Conservation (phyloP, 2,888 invertebrate genomes). For the Phaonia tiefii region DNA sequence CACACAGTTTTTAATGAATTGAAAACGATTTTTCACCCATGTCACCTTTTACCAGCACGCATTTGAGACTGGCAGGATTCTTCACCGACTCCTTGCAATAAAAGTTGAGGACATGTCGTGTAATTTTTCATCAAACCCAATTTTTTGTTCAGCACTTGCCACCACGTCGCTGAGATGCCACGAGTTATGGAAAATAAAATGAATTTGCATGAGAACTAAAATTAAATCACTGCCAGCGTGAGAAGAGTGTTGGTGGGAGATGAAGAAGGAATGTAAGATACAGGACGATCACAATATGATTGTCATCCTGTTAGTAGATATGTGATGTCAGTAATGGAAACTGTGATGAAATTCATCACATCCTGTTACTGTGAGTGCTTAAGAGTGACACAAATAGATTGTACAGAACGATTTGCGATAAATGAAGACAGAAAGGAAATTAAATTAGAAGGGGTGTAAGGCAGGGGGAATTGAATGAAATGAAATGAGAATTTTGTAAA, state of each 20-base stretch:
- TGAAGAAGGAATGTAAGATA: background rate
- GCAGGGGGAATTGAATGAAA: background rate
- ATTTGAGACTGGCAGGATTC: too few relatives aligned
- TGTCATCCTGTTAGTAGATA: background rate
- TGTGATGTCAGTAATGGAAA: constrained; percentile 9
- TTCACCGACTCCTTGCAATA: too few relatives aligned
- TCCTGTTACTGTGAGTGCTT: background rate
- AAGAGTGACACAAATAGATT: too few relatives aligned
- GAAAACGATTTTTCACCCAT: constrained; percentile 19
- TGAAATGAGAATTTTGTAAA: too few relatives aligned
- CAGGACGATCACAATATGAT: background rate
- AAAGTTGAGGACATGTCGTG: background rate
- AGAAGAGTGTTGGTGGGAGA: background rate
- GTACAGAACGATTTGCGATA: too few relatives aligned
- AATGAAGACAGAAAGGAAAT: too few relatives aligned
- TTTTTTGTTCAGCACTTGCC: background rate
- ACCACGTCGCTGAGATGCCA: background rate
- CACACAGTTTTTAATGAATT: constrained; percentile 49
- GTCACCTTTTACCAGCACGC: background rate
- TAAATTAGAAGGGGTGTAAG: too few relatives aligned
- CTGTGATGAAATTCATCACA: constrained; percentile 39
- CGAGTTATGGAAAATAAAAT: constrained; percentile 11
- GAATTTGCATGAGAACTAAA: constrained; percentile 45
- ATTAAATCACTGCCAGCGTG: constrained; percentile 51
- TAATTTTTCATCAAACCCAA: constrained; percentile 15